Evolutionary conservation across 1,140 invertebrate genomes (phyloP).

Genomic region (Trichonephila clavipes): DNA sequence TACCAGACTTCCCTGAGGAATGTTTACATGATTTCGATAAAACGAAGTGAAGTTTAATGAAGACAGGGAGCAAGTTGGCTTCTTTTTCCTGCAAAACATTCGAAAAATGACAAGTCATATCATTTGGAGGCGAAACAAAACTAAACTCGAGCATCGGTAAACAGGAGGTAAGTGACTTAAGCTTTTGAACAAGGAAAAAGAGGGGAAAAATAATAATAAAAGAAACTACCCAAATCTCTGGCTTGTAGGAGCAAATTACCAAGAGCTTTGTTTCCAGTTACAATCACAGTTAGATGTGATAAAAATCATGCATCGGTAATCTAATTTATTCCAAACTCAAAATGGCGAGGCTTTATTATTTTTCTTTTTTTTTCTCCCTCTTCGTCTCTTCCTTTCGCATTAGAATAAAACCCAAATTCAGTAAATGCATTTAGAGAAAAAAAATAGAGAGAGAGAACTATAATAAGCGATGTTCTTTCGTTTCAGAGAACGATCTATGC

Average conservation of each 20-base stretch:
- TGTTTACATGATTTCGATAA: not conserved
- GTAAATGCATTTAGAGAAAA: conserved; percentile 20
- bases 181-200: not conserved
- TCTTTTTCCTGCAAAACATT: conserved; percentile 12
- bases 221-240: conserved; percentile 26
- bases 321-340: conserved; percentile 58
- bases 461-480: conserved; percentile 51
- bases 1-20: conserved; percentile 4
- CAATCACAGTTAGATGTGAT: conserved; percentile 62
- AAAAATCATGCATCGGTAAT: conserved; percentile 61
- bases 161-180: conserved; percentile 62
- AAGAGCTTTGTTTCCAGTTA: conserved; percentile 48
- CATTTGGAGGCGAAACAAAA: conserved; percentile 27
- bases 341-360: conserved; percentile 48
- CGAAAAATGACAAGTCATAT: conserved; percentile 51
- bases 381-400: not conserved
- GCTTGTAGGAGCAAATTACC: conserved; percentile 25
- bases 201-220: not conserved
- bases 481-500: conserved; percentile 25
- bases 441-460: conserved; percentile 10
- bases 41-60: conserved; percentile 22
- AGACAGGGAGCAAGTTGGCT: not conserved
- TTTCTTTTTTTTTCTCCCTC: not conserved
- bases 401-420: conserved; percentile 54
- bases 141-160: conserved; percentile 56